Conservation (phyloP, 2,888 invertebrate genomes). For the Cataglyphis cursor region DNA sequence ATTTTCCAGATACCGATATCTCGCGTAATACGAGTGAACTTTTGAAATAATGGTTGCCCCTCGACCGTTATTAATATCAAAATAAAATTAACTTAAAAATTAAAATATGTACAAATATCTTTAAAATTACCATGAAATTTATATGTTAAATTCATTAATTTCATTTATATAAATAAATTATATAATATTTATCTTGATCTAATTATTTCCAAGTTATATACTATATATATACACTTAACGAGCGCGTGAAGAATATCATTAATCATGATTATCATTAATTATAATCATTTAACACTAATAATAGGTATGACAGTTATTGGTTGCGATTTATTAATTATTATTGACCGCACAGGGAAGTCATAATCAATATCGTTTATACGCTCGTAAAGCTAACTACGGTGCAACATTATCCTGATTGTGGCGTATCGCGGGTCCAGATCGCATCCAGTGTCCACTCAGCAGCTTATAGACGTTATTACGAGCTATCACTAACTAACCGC, state of each 20-base stretch:
- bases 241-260: neutral
- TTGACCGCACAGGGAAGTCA: neutral
- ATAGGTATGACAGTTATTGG: neutral
- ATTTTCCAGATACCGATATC: conserved; percentile 37
- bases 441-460: conserved; percentile 35
- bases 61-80: neutral
- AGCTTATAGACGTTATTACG: conserved; percentile 47
- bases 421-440: conserved; percentile 20
- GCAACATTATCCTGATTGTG: conserved; percentile 32
- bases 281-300: conserved; percentile 18
- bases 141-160: neutral
- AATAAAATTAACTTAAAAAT: conserved; percentile 23
- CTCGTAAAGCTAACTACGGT: conserved; percentile 40
- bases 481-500: conserved; percentile 52
- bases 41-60: conserved; percentile 18
- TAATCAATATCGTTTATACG: conserved; percentile 46
- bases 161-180: neutral
- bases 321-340: conserved; percentile 10
- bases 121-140: neutral
- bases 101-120: neutral
- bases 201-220: conserved; percentile 2
- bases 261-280: conserved; percentile 22
- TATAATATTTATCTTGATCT: too few relatives aligned
- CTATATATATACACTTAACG: neutral
- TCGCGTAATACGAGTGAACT: neutral